These are phyloP conservation scores for Julus scanicus DNA, from an alignment of 2,888 invertebrate species.

Conservation along the genomic window DNA sequence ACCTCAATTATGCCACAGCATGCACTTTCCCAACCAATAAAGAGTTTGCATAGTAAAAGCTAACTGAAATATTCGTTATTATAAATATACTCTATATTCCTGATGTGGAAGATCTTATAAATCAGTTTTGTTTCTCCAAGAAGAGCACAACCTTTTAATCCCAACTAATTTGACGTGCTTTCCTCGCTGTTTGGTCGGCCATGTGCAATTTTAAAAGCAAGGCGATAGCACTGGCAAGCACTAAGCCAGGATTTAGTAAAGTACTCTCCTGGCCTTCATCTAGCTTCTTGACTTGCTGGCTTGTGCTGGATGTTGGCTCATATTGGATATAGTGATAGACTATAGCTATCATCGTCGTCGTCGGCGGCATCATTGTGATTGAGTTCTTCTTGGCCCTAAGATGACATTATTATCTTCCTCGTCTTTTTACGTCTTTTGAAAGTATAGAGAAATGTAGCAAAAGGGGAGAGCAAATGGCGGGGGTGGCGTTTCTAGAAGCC, in stretches of 20 bases:
- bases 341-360: conserved; percentile 29
- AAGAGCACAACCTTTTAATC: neutral
- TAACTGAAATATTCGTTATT: neutral
- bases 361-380: conserved; percentile 23
- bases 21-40: too few relatives aligned
- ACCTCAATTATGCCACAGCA: too few relatives aligned
- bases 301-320: neutral
- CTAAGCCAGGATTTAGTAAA: conserved; percentile 31
- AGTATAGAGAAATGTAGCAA: conserved; percentile 27
- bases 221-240: neutral
- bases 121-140: neutral
- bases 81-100: neutral
- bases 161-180: neutral
- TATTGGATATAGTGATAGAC: conserved; percentile 1
- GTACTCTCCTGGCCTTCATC: neutral
- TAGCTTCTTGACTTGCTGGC: neutral
- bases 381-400: conserved; percentile 34
- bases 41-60: too few relatives aligned
- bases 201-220: neutral
- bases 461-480: conserved; percentile 14
- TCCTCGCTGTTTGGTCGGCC: neutral
- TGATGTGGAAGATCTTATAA: neutral
- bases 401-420: conserved; percentile 40
- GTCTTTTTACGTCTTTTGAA: conserved; percentile 37
- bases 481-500: neutral